Percentiles rank a stretch among this genome's conserved stretches.
These are phyloP conservation scores for Phymanthus crucifer DNA, from an alignment of 92 coral and sea anemone genomes.

Conservation along the genomic window DNA sequence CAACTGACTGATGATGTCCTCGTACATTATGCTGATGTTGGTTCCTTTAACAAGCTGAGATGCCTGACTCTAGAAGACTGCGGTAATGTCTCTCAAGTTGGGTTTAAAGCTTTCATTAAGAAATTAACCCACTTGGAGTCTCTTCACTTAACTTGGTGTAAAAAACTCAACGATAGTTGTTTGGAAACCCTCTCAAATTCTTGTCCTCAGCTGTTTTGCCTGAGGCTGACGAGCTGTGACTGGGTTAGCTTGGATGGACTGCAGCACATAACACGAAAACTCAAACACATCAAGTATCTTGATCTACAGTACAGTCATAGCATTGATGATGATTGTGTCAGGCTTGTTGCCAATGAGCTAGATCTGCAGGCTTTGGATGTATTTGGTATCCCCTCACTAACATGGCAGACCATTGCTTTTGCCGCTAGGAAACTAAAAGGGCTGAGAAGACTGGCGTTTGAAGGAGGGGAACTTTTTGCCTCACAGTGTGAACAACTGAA, in stretches of 20 bases:
- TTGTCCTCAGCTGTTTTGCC: conserved; percentile 67
- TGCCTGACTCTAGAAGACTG: conserved; percentile 81
- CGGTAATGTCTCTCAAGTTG: conserved; percentile 74
- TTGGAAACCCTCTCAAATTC: conserved; percentile 53
- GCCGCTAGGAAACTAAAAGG: conserved; percentile 69
- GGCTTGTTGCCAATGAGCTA: conserved; percentile 67
- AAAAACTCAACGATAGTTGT: conserved; percentile 77
- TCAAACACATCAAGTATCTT: conserved; percentile 62
- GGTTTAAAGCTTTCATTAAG: conserved; percentile 66
- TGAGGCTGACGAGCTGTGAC: conserved; percentile 84
- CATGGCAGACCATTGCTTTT: conserved; percentile 70
- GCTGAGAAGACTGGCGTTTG: conserved; percentile 79
- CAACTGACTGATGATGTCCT: conserved; percentile 75
- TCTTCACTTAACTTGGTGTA: conserved; percentile 86
- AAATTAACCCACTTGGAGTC: conserved; percentile 67
- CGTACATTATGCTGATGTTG: conserved; percentile 61
- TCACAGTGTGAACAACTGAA: conserved; percentile 61
- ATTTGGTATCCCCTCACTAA: conserved; percentile 80
- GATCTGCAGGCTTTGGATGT: conserved; percentile 70
- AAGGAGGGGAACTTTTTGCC: conserved; percentile 77
- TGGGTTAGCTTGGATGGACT: conserved; percentile 80
- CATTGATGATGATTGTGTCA: conserved; percentile 62
- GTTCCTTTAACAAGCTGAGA: conserved; percentile 61
- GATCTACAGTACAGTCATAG: conserved; percentile 91
- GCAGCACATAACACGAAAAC: conserved; percentile 62